phyloP scores from a whole-genome alignment of 2,113 vertebrate genomes.

The Alces alces region DNA sequence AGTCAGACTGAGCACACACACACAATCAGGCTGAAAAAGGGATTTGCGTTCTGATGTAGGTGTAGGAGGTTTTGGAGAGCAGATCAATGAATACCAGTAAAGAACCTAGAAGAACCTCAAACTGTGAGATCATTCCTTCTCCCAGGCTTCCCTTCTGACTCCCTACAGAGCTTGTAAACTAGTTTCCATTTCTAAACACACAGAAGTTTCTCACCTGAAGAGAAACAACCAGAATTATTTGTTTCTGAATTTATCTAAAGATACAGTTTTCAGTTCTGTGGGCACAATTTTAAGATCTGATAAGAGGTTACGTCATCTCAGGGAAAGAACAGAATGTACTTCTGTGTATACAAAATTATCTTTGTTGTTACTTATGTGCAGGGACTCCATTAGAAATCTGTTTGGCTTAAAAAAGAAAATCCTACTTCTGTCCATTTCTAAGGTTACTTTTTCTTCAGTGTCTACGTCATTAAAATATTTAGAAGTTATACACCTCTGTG shows the following conservation, averaged over 20 bases:
- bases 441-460: background rate
- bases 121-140: background rate
- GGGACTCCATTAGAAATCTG: background rate
- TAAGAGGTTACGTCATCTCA: background rate
- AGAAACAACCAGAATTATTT: conserved; percentile 39
- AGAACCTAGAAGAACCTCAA: background rate
- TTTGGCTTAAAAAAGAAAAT: background rate
- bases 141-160: background rate
- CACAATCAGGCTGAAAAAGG: background rate
- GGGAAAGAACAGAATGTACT: background rate
- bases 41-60: background rate
- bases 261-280: conserved; percentile 12
- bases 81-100: background rate
- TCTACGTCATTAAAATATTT: conserved; percentile 5
- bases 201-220: conserved; percentile 27
- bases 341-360: background rate
- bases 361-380: background rate
- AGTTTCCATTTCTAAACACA: conserved; percentile 2
- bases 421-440: background rate
- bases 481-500: background rate
- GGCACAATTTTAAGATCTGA: background rate
- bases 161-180: background rate
- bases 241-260: conserved; percentile 33
- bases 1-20: background rate
- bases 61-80: background rate